These are phyloP conservation scores for Lasioglossum oenotherae DNA, from an alignment of 2,888 invertebrate species.

Conservation along the genomic window DNA sequence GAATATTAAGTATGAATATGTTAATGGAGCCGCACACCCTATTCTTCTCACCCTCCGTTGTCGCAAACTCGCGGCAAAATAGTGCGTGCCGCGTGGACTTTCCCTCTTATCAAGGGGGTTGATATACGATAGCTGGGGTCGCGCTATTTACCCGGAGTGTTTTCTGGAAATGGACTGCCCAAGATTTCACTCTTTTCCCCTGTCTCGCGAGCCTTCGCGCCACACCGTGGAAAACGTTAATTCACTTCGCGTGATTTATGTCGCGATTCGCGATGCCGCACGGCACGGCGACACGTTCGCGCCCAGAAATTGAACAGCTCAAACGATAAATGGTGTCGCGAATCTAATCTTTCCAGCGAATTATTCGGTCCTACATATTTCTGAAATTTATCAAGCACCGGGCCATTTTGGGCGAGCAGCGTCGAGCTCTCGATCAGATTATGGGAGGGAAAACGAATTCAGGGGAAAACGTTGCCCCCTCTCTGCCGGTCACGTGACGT, in stretches of 20 bases:
- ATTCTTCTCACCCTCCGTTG: constrained; percentile 48
- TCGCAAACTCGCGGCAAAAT: constrained; percentile 39
- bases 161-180: constrained; percentile 57
- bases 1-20: constrained; percentile 66
- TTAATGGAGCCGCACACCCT: constrained; percentile 55
- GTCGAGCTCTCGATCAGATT: no score
- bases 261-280: neutral
- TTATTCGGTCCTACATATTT: neutral
- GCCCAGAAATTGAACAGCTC: neutral
- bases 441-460: no score
- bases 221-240: constrained; percentile 10
- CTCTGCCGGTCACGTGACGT: no score
- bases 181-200: constrained; percentile 24
- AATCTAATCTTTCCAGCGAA: neutral
- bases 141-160: constrained; percentile 60
- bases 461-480: no score
- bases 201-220: neutral
- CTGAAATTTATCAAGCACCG: neutral
- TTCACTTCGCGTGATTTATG: constrained; percentile 31
- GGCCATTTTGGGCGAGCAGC: no score
- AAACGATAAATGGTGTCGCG: neutral
- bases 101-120: constrained; percentile 57
- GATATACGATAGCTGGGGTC: constrained; percentile 54
- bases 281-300: neutral
- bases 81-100: constrained; percentile 56